Evolutionary conservation across 2,888 invertebrate species (phyloP), one percentile per base, ranked within the genome.

Genomic region (Megamerina dolium): DNA sequence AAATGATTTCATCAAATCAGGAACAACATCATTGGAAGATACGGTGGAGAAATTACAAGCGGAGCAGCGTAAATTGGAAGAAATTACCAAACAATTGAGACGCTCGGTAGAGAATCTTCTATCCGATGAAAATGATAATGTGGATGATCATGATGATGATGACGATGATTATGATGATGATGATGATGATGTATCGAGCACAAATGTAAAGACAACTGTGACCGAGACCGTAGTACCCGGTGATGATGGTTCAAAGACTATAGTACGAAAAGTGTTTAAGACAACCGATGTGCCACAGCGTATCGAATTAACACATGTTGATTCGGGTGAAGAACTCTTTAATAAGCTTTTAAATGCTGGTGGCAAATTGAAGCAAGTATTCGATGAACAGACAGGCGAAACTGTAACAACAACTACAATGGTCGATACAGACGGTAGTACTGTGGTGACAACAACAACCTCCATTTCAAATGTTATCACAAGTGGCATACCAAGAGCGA

Each of bases 401-500:
- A 59, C 60, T 20, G 55, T 63, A 20, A 58, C 60, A 13, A 64
- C 59, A n/a, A 64, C 63, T 16, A 66, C 64, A 31, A 64, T 64
- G 21, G 64, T 65, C 31, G 61, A 59, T 45, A 63, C 66, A 26
- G 52, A 53, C 49, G 31, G 51, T 43, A 55, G 46, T 29, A 46
- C 55, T 42, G 61, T 59, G 38, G 57, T 60, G 42, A 56, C 61
- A 46, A 67, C 66, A 37, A 68, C 68, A 45, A 61, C 65, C 26
- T 66, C 65, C 19, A 57, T 67, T 40, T 66, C 68, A 53, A 68
- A 67, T 44, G 52, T 66, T 46, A 60, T 62, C 49, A 65, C 66
- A 49, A 68, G 68, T 51, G 68, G 68, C 45, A 68, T 68, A 53
- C 68, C 68, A 41, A 45, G 61, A 37, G 54, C 57, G 6, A 35